A percentile compares a stretch with the other conserved stretches of the same genome.
phyloP scores from a whole-genome alignment of 2,113 vertebrate genomes.

The Naja naja region DNA sequence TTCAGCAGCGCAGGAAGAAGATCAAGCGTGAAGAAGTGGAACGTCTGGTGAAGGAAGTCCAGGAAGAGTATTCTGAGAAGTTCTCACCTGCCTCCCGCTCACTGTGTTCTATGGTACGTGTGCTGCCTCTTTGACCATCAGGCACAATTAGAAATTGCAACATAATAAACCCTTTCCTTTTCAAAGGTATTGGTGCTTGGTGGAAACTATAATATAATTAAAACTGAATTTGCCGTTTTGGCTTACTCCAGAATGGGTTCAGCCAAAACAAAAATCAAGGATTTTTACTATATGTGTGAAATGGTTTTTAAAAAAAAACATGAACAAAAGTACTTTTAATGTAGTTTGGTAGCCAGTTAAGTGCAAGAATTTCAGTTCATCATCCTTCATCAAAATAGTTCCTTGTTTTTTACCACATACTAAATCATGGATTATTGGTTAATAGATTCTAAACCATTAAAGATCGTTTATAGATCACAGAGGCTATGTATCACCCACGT shows the following conservation, averaged over 20 bases:
- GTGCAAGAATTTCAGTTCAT: background rate
- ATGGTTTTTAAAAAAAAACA: background rate
- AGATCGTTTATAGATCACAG: background rate
- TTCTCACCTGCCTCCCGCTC: conserved; percentile 85
- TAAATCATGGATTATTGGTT: background rate
- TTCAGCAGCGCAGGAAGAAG: conserved; percentile 97
- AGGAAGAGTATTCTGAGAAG: conserved; percentile 88
- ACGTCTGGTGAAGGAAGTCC: conserved; percentile 86
- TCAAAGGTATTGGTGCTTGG: background rate
- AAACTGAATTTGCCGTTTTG: background rate
- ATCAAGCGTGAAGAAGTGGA: conserved; percentile 97
- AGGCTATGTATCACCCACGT: background rate
- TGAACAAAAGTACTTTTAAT: background rate
- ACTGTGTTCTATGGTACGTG: conserved; percentile 83
- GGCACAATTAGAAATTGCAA: background rate
- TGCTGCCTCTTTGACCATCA: background rate
- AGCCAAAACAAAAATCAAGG: background rate
- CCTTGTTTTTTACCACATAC: background rate
- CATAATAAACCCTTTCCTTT: no score
- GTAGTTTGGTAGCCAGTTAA: background rate
- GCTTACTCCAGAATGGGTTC: background rate
- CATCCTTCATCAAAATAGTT: background rate
- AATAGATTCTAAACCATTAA: background rate
- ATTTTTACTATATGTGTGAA: background rate
- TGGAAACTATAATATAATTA: background rate